Percentiles rank a stretch among this genome's conserved stretches.
Evolutionary conservation across 2,113 vertebrate genomes (phyloP).

Genomic region (Solea senegalensis): DNA sequence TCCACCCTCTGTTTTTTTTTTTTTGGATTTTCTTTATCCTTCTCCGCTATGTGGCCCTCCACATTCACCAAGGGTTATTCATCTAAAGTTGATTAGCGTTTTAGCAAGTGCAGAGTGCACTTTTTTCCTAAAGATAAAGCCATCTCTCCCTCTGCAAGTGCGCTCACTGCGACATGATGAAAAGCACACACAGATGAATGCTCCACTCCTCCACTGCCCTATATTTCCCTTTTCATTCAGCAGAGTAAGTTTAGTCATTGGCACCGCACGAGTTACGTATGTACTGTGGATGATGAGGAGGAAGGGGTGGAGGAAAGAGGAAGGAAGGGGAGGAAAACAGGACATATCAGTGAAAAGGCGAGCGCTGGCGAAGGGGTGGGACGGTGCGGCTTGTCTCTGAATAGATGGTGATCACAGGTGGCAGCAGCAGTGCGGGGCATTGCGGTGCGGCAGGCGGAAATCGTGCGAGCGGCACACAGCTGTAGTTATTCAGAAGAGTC

Average conservation of each 20-base stretch:
- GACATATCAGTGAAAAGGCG: conserved; percentile 49
- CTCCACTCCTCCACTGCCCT: conserved; percentile 42
- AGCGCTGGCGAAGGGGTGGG: conserved; percentile 42
- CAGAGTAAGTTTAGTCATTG: conserved; percentile 48
- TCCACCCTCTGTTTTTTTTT: conserved; percentile 17
- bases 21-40: conserved; percentile 18
- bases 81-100: conserved; percentile 58
- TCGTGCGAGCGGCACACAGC: conserved; percentile 48
- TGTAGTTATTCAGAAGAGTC: conserved; percentile 59
- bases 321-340: conserved; percentile 56
- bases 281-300: conserved; percentile 26
- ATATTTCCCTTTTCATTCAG: conserved; percentile 62
- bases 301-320: conserved; percentile 11
- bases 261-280: conserved; percentile 23
- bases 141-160: background rate
- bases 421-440: background rate
- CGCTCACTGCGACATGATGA: conserved; percentile 26
- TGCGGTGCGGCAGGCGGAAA: conserved; percentile 37
- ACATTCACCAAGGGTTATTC: conserved; percentile 43
- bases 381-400: conserved; percentile 28
- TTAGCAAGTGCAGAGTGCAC: conserved; percentile 27
- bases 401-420: conserved; percentile 33
- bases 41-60: conserved; percentile 6
- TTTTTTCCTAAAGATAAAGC: conserved; percentile 32
- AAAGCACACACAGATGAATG: conserved; percentile 49